phyloP scores from a whole-genome alignment of 1,140 invertebrate species.

The Laupala kohalensis region DNA sequence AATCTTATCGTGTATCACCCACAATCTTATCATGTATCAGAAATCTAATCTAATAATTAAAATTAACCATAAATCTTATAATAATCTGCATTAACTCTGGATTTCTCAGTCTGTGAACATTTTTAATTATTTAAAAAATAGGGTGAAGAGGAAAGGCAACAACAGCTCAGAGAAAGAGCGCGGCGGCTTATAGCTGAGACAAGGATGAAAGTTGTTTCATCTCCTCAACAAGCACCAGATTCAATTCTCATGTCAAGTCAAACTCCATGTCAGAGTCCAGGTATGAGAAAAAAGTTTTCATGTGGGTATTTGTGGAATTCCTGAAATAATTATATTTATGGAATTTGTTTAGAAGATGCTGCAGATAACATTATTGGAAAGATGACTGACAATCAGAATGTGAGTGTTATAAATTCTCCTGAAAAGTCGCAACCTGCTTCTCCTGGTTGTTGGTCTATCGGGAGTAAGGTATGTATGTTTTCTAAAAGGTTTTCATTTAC shows the following conservation, averaged over 20 bases:
- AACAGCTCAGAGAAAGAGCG: slow-evolving; percentile 71
- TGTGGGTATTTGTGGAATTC: no score
- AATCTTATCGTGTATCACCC: no score
- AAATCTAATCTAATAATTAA: no score
- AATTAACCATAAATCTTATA: no score
- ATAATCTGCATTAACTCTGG: no score
- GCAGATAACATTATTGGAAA: not conserved
- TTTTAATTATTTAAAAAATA: no score
- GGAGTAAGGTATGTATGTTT: not conserved
- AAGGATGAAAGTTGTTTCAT: slow-evolving; percentile 41
- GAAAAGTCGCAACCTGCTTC: not conserved
- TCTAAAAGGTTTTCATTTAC: no score
- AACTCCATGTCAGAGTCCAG: not conserved
- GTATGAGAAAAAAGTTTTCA: no score
- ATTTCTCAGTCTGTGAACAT: no score
- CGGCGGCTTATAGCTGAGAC: slow-evolving; percentile 80
- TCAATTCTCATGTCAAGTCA: not conserved
- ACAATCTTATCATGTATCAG: no score
- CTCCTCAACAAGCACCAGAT: slow-evolving; percentile 14
- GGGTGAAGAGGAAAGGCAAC: slow-evolving; percentile 71
- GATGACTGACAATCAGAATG: not conserved
- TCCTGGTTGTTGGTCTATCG: not conserved
- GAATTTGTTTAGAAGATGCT: no score
- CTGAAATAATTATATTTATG: no score
- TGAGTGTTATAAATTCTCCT: not conserved